Evolutionary conservation across 2,113 vertebrate species (phyloP).

Genomic region (Brevimyrus niger): DNA sequence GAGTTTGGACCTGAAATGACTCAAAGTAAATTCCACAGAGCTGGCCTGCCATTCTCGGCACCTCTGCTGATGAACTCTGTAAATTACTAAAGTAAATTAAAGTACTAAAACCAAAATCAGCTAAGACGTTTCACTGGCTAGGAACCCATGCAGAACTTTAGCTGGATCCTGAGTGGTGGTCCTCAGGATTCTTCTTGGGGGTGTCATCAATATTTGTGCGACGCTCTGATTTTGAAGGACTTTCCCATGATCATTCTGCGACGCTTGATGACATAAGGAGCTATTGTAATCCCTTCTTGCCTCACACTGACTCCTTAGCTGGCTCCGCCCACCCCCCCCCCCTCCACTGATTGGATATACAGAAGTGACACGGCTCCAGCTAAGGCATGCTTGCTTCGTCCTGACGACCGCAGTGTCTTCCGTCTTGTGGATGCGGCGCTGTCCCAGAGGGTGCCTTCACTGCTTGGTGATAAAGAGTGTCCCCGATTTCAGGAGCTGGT

Average conservation of each 20-base stretch:
- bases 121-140: background rate
- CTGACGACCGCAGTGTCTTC: conserved; percentile 47
- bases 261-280: background rate
- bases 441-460: conserved; percentile 37
- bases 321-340: background rate
- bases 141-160: background rate
- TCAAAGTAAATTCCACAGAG: conserved; percentile 56
- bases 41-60: conserved; percentile 33
- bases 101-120: background rate
- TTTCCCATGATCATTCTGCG: background rate
- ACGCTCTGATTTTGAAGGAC: background rate
- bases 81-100: background rate
- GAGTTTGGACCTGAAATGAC: conserved; percentile 44
- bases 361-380: conserved; percentile 53
- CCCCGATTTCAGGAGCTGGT: background rate
- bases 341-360: conserved; percentile 49
- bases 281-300: background rate
- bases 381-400: conserved; percentile 58
- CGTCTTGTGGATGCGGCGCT: conserved; percentile 44
- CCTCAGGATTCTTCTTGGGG: background rate
- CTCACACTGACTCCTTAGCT: background rate
- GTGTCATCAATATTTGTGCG: background rate
- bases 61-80: conserved; percentile 14
- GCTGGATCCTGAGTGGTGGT: background rate
- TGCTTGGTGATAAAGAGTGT: conserved; percentile 26